These are phyloP conservation scores for Leptosomus discolor DNA, from an alignment of 2,113 vertebrate species.

Conservation along the genomic window DNA sequence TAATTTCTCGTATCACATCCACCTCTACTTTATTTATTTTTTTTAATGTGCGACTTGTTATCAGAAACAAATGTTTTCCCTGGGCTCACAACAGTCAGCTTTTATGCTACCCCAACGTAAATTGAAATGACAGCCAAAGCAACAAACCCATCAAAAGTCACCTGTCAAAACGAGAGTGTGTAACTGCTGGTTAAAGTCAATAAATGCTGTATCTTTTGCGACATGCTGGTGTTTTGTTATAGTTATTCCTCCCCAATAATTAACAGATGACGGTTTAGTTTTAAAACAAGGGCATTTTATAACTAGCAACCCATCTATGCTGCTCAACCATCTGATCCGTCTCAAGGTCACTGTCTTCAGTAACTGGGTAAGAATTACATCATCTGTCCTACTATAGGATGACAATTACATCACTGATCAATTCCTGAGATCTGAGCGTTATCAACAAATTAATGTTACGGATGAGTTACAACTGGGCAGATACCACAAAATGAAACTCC, in stretches of 20 bases:
- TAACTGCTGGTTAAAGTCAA: neutral
- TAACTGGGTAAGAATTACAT: conserved; percentile 75
- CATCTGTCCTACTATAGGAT: conserved; percentile 68
- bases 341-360: conserved; percentile 76
- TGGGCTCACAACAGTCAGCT: neutral
- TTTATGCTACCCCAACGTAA: neutral
- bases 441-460: conserved; percentile 44
- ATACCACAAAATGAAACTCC: conserved; percentile 18
- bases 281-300: conserved; percentile 55
- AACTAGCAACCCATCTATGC: conserved; percentile 35
- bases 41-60: neutral
- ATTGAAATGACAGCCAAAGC: neutral
- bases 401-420: conserved; percentile 73
- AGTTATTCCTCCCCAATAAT: conserved; percentile 14
- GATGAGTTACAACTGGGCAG: conserved; percentile 60
- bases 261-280: conserved; percentile 32
- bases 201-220: neutral
- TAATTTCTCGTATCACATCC: neutral
- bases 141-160: neutral
- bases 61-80: neutral
- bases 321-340: conserved; percentile 46
- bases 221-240: neutral
- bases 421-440: conserved; percentile 62
- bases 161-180: neutral
- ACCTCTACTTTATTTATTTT: neutral